Evolutionary conservation across 2,797 vertebrate species (phyloP), one percentile per base, ranked within the genome.

Genomic region (Trachops cirrhosus): DNA sequence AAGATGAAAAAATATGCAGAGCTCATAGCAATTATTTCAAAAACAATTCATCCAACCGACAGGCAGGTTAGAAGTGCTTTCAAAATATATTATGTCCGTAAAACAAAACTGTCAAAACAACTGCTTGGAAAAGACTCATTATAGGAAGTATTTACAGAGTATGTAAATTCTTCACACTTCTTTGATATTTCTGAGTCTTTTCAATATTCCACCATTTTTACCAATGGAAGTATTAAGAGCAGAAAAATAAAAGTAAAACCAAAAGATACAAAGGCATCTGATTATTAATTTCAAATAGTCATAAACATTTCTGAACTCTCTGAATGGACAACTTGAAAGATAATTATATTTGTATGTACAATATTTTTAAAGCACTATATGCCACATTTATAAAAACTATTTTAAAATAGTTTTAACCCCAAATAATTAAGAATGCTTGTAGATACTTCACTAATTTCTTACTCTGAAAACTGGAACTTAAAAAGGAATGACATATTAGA

Each of bases 41-140:
- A 89, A 48, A 37, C 19, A 95, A 71, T 37, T 89, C 37, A 88
- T 79, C 32, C 39, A 84, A 88, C 32, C 74, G 71, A 93, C 37
- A 57, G 29, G 46, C 22, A 88, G 26, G 19, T 41, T 21, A 85
- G 26, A 83, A 67, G 85, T 59, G 48, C 22, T 75, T 79, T 74
- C 48, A 82, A 83, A 75, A 67, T 48, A 77, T 41, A 70, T 83
- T 71, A 64, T 50, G 21, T 34, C 39, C 67, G 9, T 29, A 70
- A 73, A 95, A 79, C 64, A 73, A 82, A 96, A 86, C 80, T 50
- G 92, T 64, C 21, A 32, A 48, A 85, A 78, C 48, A 84, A 64
- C 6, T 67, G 22, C 29, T 37, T 48, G 0, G 89, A 91, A 75
- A 34, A 84, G 6, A 91, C 50, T 79, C n/a, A 84, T 75, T 62